phyloP scores from a whole-genome alignment of 2,888 invertebrate species.

The Sesia bembeciformis region DNA sequence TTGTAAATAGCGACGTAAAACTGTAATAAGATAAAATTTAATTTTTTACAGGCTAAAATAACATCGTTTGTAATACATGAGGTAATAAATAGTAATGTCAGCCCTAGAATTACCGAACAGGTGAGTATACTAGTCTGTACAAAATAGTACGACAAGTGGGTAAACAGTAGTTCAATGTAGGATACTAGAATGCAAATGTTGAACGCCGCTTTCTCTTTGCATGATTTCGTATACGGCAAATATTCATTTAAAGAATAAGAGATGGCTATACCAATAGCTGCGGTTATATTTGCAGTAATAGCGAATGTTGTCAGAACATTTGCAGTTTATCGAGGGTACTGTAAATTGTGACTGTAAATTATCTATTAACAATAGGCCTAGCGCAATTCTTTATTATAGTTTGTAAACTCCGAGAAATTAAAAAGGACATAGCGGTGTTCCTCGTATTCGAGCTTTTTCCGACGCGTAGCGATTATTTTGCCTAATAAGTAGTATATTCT shows the following conservation, averaged over 20 bases:
- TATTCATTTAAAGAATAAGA: not conserved
- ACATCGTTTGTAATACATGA: slow-evolving; percentile 34
- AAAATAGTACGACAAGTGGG: not conserved
- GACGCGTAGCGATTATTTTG: too few relatives aligned
- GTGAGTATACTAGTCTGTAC: slow-evolving; percentile 17
- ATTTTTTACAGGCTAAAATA: slow-evolving; percentile 34
- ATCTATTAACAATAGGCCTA: too few relatives aligned
- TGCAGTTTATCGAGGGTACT: too few relatives aligned
- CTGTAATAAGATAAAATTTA: not conserved
- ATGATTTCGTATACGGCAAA: not conserved
- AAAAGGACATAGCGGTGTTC: too few relatives aligned
- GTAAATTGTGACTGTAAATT: too few relatives aligned
- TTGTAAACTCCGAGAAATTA: too few relatives aligned
- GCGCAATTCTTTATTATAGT: too few relatives aligned
- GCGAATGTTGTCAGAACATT: too few relatives aligned
- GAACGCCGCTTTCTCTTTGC: not conserved
- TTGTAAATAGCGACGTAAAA: not conserved
- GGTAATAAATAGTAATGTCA: slow-evolving; percentile 38
- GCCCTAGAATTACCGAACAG: slow-evolving; percentile 30
- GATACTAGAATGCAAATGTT: too few relatives aligned
- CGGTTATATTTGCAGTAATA: too few relatives aligned
- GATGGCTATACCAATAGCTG: not conserved
- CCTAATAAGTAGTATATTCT: too few relatives aligned
- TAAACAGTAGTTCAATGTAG: not conserved
- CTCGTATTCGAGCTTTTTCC: too few relatives aligned